phyloP scores from a whole-genome alignment of 2,888 invertebrate genomes.

The Meandrusa payeni region DNA sequence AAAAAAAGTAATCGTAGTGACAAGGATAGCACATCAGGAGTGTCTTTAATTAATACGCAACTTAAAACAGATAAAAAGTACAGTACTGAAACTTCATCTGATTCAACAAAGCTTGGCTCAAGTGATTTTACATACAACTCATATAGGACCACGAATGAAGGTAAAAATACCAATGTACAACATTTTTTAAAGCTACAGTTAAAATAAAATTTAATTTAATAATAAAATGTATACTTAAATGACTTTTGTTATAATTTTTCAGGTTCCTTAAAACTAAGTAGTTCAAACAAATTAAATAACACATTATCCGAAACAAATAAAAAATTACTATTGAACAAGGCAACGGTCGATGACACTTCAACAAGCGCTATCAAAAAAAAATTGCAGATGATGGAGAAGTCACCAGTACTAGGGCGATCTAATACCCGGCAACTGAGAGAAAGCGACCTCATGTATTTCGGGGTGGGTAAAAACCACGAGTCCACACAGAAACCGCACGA shows the following conservation, averaged over 20 bases:
- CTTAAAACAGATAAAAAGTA: conserved; percentile 48
- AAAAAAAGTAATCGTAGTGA: conserved; percentile 35
- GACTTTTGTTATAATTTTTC: conserved; percentile 14
- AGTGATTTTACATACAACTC: conserved; percentile 37
- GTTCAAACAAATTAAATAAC: conserved; percentile 13
- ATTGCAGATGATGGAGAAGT: conserved; percentile 41
- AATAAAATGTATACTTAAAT: neutral
- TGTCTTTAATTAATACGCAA: conserved; percentile 64
- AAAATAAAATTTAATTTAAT: too few relatives aligned
- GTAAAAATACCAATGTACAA: conserved; percentile 35
- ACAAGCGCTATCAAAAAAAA: conserved; percentile 38
- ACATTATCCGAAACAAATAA: neutral
- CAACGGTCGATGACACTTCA: conserved; percentile 4
- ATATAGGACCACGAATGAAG: conserved; percentile 52
- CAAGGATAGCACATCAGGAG: conserved; percentile 45
- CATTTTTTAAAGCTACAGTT: too few relatives aligned
- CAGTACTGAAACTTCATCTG: conserved; percentile 41
- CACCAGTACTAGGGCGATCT: conserved; percentile 46
- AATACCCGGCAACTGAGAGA: conserved; percentile 77
- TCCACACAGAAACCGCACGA: neutral
- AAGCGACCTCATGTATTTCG: conserved; percentile 82
- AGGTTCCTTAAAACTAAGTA: conserved; percentile 21
- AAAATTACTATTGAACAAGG: conserved; percentile 1
- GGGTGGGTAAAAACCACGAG: conserved; percentile 47
- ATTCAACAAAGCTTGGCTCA: conserved; percentile 36